A percentile compares a stretch with the other conserved stretches of the same genome.
These are phyloP conservation scores for Takifugu rubripes DNA, from an alignment of 2,797 vertebrate species.

Conservation along the genomic window DNA sequence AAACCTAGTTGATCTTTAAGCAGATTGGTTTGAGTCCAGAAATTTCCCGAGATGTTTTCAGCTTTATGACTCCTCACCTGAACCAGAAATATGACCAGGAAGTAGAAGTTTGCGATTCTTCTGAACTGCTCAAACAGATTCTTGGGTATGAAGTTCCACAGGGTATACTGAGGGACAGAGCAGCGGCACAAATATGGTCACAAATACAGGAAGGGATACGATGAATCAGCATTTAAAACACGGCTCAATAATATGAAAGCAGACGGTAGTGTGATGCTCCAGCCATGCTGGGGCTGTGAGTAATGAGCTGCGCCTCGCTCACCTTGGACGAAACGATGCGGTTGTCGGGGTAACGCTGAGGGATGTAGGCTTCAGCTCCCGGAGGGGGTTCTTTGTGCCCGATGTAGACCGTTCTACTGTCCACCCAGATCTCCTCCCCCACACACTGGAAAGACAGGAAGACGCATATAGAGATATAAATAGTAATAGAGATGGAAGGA, in stretches of 20 bases:
- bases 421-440: constrained; percentile 96
- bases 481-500: constrained; percentile 22
- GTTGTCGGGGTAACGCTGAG: constrained; percentile 95
- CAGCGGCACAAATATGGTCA: constrained; percentile 15
- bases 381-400: constrained; percentile 92
- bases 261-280: constrained; percentile 14
- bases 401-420: constrained; percentile 94
- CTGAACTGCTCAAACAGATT: constrained; percentile 98
- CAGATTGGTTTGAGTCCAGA: background rate
- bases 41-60: background rate
- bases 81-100: constrained; percentile 97
- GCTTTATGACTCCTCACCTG: constrained; percentile 79
- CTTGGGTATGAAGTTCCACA: constrained; percentile 98
- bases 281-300: constrained; percentile 14
- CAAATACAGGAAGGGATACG: background rate
- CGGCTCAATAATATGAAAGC: constrained; percentile 19
- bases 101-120: constrained; percentile 99
- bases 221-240: constrained; percentile 35
- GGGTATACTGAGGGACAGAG: constrained; percentile 84
- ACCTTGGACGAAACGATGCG: constrained; percentile 98
- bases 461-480: constrained; percentile 30
- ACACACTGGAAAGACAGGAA: constrained; percentile 78
- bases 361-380: constrained; percentile 93
- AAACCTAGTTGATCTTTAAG: too few species aligned
- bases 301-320: constrained; percentile 30